phyloP scores from a whole-genome alignment of 2,888 invertebrate species.

The Odiellus spinosus region DNA sequence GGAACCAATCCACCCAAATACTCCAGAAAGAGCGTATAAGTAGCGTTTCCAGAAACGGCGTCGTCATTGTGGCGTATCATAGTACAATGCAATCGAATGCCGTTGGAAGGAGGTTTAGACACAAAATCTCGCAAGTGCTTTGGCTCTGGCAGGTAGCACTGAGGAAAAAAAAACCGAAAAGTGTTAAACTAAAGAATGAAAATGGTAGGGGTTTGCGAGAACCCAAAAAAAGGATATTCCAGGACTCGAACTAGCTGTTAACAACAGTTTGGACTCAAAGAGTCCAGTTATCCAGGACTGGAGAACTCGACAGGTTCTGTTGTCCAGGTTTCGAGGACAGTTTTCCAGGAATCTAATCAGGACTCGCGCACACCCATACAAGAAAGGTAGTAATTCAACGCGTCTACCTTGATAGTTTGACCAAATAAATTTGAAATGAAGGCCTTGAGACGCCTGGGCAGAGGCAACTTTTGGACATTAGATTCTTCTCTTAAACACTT shows the following conservation, averaged over 20 bases:
- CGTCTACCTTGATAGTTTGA: slow-evolving; percentile 82
- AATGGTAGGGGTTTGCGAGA: too few species aligned
- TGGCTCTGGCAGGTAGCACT: slow-evolving; percentile 89
- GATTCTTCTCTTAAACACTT: slow-evolving; percentile 41
- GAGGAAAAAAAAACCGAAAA: slow-evolving; percentile 15
- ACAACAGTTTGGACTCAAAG: too few species aligned
- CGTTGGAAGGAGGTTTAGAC: slow-evolving; percentile 67
- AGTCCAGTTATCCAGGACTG: too few species aligned
- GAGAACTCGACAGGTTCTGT: too few species aligned
- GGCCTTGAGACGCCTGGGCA: slow-evolving; percentile 71
- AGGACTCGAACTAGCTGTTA: too few species aligned
- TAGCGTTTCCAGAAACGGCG: slow-evolving; percentile 24
- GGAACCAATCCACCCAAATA: slow-evolving; percentile 93
- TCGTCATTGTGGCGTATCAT: slow-evolving; percentile 87
- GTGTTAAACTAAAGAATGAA: too few species aligned
- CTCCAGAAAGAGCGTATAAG: slow-evolving; percentile 57
- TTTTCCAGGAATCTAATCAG: too few species aligned
- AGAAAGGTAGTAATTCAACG: slow-evolving; percentile 21
- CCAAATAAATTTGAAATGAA: slow-evolving; percentile 72
- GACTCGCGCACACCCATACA: too few species aligned
- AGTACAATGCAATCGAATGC: slow-evolving; percentile 85
- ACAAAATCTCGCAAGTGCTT: slow-evolving; percentile 80
- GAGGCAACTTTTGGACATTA: slow-evolving; percentile 57
- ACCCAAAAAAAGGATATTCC: too few species aligned
- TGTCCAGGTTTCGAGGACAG: too few species aligned